These are phyloP conservation scores for Mimumesa dahlbomi DNA, from an alignment of 2,888 invertebrate genomes.

Conservation along the genomic window DNA sequence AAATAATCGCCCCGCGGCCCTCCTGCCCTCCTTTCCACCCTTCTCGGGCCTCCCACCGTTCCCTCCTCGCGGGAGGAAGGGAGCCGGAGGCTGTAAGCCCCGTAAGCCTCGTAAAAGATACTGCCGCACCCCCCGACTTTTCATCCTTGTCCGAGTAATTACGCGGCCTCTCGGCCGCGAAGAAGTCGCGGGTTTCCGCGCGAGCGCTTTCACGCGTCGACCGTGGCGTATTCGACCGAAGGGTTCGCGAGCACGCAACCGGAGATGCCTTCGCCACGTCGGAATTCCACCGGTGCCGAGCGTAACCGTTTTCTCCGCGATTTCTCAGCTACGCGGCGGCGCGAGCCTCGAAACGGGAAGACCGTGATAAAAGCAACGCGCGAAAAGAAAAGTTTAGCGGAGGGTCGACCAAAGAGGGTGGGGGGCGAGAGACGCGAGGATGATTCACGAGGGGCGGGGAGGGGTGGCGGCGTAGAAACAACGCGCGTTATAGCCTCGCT, in stretches of 20 bases:
- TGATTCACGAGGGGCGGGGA: not conserved
- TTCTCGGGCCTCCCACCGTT: no score
- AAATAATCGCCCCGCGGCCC: slow-evolving; percentile 42
- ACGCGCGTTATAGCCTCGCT: slow-evolving; percentile 39
- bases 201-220: not conserved
- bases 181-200: not conserved
- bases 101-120: slow-evolving; percentile 7
- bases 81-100: not conserved
- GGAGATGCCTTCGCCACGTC: no score
- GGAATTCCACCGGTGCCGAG: not conserved
- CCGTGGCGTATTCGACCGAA: no score
- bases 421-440: not conserved
- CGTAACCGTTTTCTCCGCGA: not conserved
- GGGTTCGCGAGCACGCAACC: no score
- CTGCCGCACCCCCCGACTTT: not conserved
- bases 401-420: not conserved
- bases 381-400: not conserved
- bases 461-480: slow-evolving; percentile 3
- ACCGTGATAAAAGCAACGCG: not conserved
- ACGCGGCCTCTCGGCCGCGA: not conserved
- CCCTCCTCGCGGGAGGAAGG: not conserved
- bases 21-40: no score
- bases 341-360: no score
- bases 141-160: not conserved
- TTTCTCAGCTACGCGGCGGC: not conserved